Evolutionary conservation across 2,113 vertebrate species (phyloP).

Genomic region (Indri indri): DNA sequence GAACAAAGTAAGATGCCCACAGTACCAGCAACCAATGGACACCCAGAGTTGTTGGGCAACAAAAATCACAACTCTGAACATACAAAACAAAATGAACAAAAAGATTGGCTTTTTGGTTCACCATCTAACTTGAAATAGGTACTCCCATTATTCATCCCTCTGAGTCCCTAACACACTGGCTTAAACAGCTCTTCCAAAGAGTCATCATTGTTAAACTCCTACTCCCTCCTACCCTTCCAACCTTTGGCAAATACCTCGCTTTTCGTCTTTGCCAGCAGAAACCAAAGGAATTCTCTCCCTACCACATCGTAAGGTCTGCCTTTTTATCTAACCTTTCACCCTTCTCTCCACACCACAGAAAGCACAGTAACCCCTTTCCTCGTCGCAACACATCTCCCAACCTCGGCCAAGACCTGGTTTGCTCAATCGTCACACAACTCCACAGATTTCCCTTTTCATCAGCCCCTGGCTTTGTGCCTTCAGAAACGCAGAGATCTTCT

Average conservation of each 20-base stretch:
- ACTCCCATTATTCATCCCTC: neutral
- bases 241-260: neutral
- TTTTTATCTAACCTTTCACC: neutral
- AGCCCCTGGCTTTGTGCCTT: neutral
- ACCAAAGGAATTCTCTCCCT: neutral
- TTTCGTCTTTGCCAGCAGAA: neutral
- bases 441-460: neutral
- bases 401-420: neutral
- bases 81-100: neutral
- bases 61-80: conserved; percentile 2
- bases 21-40: neutral
- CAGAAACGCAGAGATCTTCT: neutral
- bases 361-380: neutral
- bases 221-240: neutral
- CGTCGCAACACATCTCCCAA: neutral
- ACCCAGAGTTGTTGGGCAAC: neutral
- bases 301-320: neutral
- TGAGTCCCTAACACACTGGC: neutral
- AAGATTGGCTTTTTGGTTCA: neutral
- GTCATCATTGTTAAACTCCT: neutral
- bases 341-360: neutral
- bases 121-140: neutral
- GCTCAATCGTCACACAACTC: neutral
- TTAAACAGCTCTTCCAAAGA: neutral
- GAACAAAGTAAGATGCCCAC: neutral